phyloP scores from a whole-genome alignment of 37 sponge, comb jelly and placozoan species.

The Dysidea cf. avara region DNA sequence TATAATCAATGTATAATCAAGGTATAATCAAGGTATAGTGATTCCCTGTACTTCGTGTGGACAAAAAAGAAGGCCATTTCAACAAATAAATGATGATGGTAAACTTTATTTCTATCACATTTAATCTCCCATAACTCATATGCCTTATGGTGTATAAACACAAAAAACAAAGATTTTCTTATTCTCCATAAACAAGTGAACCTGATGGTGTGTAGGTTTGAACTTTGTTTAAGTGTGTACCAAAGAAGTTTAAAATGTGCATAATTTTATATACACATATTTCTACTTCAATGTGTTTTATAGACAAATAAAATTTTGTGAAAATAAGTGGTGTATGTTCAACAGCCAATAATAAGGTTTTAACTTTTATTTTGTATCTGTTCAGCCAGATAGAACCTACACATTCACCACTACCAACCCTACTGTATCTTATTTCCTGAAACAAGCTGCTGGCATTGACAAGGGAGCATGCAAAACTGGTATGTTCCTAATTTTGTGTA shows the following conservation, averaged over 20 bases:
- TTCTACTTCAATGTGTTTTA: background rate
- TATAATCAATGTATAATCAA: too few relatives aligned
- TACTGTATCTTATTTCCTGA: constrained; percentile 80
- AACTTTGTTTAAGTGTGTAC: constrained; percentile 2
- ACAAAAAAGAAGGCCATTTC: too few relatives aligned
- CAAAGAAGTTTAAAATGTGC: background rate
- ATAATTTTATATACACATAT: background rate
- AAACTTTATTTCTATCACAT: too few relatives aligned
- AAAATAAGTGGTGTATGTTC: background rate
- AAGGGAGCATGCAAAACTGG: constrained; percentile 71
- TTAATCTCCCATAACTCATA: too few relatives aligned
- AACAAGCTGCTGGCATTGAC: constrained; percentile 87
- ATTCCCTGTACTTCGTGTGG: too few relatives aligned
- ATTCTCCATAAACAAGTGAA: too few relatives aligned
- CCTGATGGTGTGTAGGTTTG: constrained; percentile 3
- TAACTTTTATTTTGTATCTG: background rate
- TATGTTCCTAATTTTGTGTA: background rate
- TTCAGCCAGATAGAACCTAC: constrained; percentile 74
- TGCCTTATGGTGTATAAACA: too few relatives aligned
- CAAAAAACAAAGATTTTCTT: too few relatives aligned
- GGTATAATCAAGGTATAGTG: too few relatives aligned
- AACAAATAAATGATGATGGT: too few relatives aligned
- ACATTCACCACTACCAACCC: constrained; percentile 56
- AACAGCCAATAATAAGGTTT: background rate
- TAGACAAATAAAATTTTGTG: background rate